Conservation (phyloP, 1,140 invertebrate genomes). For the Megathymus violae region DNA sequence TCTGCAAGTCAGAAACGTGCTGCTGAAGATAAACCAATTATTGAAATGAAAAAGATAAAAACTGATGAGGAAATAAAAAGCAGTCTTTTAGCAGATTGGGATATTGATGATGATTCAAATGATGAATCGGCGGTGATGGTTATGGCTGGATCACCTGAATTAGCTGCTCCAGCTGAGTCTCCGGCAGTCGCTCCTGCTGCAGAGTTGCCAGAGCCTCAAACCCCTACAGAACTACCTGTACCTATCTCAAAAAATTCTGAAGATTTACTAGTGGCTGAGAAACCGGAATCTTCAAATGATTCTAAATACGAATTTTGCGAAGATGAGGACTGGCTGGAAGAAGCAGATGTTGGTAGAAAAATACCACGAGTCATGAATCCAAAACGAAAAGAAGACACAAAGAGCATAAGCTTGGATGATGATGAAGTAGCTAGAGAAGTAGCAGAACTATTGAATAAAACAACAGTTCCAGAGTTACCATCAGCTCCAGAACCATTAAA, state of each 20-base stretch:
- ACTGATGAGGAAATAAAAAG: slow-evolving; percentile 82
- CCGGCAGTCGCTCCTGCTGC: slow-evolving; percentile 64
- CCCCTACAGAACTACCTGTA: slow-evolving; percentile 42
- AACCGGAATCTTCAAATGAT: slow-evolving; percentile 68
- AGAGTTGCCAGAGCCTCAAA: slow-evolving; percentile 55
- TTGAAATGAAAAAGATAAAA: slow-evolving; percentile 69
- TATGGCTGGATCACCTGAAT: slow-evolving; percentile 75
- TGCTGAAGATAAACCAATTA: slow-evolving; percentile 47
- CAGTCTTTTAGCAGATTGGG: slow-evolving; percentile 81
- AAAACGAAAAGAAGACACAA: slow-evolving; percentile 69
- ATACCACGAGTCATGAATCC: slow-evolving; percentile 80
- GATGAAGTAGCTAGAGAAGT: slow-evolving; percentile 83
- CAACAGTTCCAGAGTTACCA: slow-evolving; percentile 83
- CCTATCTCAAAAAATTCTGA: slow-evolving; percentile 59
- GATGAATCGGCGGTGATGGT: slow-evolving; percentile 60
- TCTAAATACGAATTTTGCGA: slow-evolving; percentile 85
- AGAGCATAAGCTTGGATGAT: slow-evolving; percentile 71
- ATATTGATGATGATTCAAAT: slow-evolving; percentile 77
- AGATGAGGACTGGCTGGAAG: slow-evolving; percentile 81
- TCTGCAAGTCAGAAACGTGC: slow-evolving; percentile 55
- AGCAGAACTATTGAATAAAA: slow-evolving; percentile 84
- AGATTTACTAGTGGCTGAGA: slow-evolving; percentile 52
- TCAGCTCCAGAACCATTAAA: slow-evolving; percentile 69
- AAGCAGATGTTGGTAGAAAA: slow-evolving; percentile 80
- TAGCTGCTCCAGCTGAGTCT: slow-evolving; percentile 72